These are phyloP conservation scores for Papilio polyxenes DNA, from an alignment of 1,140 invertebrate species.

Conservation along the genomic window DNA sequence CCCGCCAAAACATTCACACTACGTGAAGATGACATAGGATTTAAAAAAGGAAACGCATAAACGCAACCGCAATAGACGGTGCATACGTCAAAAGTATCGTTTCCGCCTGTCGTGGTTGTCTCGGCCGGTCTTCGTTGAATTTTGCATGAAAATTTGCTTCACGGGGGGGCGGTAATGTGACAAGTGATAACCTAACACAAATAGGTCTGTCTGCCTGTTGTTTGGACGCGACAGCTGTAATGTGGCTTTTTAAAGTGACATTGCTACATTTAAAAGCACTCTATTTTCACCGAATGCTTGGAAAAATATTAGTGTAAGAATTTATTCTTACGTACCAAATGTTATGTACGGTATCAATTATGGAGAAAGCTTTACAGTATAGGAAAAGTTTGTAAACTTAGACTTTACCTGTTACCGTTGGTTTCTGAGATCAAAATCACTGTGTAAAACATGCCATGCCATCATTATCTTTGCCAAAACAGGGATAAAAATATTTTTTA, in stretches of 20 bases:
- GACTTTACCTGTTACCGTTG: no score
- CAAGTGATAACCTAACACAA: constrained; percentile 59
- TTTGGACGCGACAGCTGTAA: constrained; percentile 5
- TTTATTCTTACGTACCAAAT: no score
- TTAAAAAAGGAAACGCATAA: constrained; percentile 36
- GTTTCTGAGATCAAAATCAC: no score
- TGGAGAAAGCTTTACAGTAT: no score
- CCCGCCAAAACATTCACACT: constrained; percentile 3
- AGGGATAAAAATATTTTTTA: no score
- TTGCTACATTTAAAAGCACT: not conserved
- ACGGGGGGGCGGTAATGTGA: constrained; percentile 60
- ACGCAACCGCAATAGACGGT: constrained; percentile 42
- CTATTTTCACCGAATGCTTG: not conserved
- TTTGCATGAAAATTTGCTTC: constrained; percentile 63
- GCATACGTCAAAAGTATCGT: constrained; percentile 61
- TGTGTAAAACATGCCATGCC: no score
- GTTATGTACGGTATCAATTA: no score
- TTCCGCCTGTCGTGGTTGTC: constrained; percentile 62
- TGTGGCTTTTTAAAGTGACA: constrained; percentile 17
- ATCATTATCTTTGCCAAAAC: no score
- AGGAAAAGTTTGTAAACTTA: no score
- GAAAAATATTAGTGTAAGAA: not conserved
- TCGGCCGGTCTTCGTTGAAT: constrained; percentile 54
- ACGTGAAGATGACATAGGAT: constrained; percentile 23
- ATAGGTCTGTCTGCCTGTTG: constrained; percentile 31